Evolutionary conservation across 2,113 vertebrate species (phyloP).

Genomic region (Eurystomus gularis): DNA sequence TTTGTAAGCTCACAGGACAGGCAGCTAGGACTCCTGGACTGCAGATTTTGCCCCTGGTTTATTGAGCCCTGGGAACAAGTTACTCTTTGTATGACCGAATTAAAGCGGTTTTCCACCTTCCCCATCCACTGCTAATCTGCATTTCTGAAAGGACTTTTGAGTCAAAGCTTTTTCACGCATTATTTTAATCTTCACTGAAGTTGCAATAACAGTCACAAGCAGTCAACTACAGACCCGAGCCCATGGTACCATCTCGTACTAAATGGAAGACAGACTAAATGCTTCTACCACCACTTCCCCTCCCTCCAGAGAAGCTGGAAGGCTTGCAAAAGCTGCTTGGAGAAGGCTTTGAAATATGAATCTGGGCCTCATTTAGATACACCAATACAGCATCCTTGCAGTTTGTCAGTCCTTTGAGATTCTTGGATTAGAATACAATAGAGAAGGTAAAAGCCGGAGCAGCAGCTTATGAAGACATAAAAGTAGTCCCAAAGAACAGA

Average conservation of each 20-base stretch:
- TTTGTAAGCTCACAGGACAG: neutral
- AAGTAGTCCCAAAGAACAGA: neutral
- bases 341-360: neutral
- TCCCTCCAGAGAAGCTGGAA: neutral
- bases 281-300: neutral
- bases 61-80: neutral
- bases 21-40: neutral
- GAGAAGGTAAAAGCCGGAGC: neutral
- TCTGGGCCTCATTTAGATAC: neutral
- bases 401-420: neutral
- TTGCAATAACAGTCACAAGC: neutral
- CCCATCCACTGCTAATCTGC: neutral
- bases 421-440: neutral
- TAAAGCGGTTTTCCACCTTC: neutral
- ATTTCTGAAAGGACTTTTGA: neutral
- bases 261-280: neutral
- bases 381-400: neutral
- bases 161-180: neutral
- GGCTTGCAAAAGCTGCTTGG: neutral
- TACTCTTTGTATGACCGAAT: neutral
- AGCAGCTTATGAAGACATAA: neutral
- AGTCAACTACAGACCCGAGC: neutral
- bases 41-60: neutral
- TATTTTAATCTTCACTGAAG: neutral
- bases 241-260: fast-evolving